Percentiles rank a stretch among this genome's conserved stretches.
These are phyloP conservation scores for Prosapia bicincta DNA, from an alignment of 2,888 invertebrate species.

Conservation along the genomic window DNA sequence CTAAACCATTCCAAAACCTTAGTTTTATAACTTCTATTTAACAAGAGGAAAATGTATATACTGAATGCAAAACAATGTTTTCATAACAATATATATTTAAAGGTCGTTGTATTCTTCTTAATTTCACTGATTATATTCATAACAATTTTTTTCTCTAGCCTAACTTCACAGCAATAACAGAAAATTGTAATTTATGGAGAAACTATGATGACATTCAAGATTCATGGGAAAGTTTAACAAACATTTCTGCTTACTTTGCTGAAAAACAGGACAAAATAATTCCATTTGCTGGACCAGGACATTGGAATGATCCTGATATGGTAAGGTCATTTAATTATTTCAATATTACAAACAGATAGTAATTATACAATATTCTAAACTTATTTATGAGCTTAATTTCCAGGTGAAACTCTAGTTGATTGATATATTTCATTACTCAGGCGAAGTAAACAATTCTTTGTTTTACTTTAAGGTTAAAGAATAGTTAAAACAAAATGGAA, in stretches of 20 bases:
- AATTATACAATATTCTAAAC: neutral
- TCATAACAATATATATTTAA: no score
- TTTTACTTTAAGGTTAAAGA: no score
- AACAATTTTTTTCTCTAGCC: constrained; percentile 49
- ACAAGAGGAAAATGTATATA: no score
- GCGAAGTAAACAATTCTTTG: no score
- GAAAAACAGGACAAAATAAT: constrained; percentile 58
- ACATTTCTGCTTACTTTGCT: constrained; percentile 60
- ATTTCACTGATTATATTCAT: no score
- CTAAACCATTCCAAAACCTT: no score
- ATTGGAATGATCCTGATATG: constrained; percentile 75
- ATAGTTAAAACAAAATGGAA: no score
- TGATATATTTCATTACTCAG: no score
- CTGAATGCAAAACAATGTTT: no score
- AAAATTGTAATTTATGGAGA: constrained; percentile 65
- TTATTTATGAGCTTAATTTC: neutral
- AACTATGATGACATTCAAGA: constrained; percentile 66
- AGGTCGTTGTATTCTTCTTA: no score
- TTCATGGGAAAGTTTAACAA: constrained; percentile 56
- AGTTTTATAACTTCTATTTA: no score
- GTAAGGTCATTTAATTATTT: constrained; percentile 45
- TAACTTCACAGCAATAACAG: constrained; percentile 50
- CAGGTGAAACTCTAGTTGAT: no score
- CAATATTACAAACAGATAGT: neutral
- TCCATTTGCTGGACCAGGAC: constrained; percentile 60